Conservation (phyloP, 1,140 invertebrate species). For the Megalopta genalis region DNA sequence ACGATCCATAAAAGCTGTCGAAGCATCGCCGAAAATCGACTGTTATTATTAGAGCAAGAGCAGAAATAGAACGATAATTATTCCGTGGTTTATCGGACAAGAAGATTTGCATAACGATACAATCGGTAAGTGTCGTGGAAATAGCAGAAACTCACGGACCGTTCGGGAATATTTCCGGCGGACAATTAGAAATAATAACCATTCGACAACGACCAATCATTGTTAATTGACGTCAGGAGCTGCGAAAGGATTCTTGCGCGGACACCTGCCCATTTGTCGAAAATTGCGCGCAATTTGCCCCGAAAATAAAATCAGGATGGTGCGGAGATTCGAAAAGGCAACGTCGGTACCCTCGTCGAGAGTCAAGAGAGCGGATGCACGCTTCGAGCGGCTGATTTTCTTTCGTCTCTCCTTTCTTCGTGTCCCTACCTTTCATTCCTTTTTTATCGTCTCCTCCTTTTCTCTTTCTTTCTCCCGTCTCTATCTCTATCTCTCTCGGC, state of each 20-base stretch:
- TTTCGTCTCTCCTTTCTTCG: constrained; percentile 50
- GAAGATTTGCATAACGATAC: constrained; percentile 62
- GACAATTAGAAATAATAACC: constrained; percentile 65
- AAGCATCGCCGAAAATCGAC: too few species aligned
- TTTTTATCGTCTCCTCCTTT: constrained; percentile 1
- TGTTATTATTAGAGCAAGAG: constrained; percentile 31
- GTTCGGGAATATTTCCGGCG: constrained; percentile 48
- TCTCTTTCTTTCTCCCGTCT: not conserved
- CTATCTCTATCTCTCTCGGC: not conserved
- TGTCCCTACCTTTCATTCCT: constrained; percentile 3
- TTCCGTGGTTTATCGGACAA: constrained; percentile 34
- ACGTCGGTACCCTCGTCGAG: constrained; percentile 1
- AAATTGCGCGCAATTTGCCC: constrained; percentile 57
- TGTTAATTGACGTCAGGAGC: constrained; percentile 64
- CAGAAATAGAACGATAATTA: constrained; percentile 37
- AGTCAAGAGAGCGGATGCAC: constrained; percentile 58
- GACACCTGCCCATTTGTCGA: constrained; percentile 47
- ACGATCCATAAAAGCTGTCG: constrained; percentile 69
- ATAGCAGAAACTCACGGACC: constrained; percentile 17
- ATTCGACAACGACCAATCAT: constrained; percentile 61
- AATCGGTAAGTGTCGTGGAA: constrained; percentile 42
- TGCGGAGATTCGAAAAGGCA: constrained; percentile 49
- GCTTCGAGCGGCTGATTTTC: constrained; percentile 66
- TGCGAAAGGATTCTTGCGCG: constrained; percentile 37
- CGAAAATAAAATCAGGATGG: constrained; percentile 51